Evolutionary conservation across 2,113 vertebrate species (phyloP), one percentile per base, ranked within the genome.

Genomic region (Motacilla tschutschensis): DNA sequence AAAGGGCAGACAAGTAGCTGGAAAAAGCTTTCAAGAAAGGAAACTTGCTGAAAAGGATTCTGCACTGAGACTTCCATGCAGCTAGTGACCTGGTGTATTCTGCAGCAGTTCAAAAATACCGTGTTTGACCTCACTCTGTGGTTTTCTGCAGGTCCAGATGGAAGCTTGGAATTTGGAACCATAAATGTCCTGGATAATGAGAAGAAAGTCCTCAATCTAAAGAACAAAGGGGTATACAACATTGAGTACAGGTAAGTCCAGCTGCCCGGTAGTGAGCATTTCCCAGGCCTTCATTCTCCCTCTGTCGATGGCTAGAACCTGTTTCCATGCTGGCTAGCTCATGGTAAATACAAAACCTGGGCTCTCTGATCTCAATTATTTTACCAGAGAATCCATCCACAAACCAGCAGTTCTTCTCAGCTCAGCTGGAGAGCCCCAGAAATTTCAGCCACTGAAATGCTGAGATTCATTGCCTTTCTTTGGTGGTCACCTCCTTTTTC

Each of bases 201-300:
- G 1, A 98, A 97, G 79, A 95, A 96, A 66, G 86, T 93, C 17
- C 91, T 99, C 60, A 97, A 74, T 36, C 50, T 99, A 91, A 98
- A 97, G 94, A 99, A 99, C 95, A 98, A 96, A 81, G 98, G 98
- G 53, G 97, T 98, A 96, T 98, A 98, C 4, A 96, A 98, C 87
- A 97, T 98, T 41, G 83, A 85, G 3, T 99, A 96, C 97, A 98
- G 96, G 99, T 99, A 92, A 78, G 60, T 76, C 38, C 64, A 31
- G n/a, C 40, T 83, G 36, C 33, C 64, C 43, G 54, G 15, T 21
- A 44, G n/a, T n/a, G 47, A 84, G 33, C 63, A 33, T 59, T 67
- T 60, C 24, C 71, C 36, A 35, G 59, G 14, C 63, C 33, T 57
- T 63, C 12, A 0, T 51, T 71, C 38, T 70, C 40, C 12, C 47